Base-by-base conservation (phyloP, 2,113 vertebrate genomes). In the Melanerpes formicivorus region DNA sequence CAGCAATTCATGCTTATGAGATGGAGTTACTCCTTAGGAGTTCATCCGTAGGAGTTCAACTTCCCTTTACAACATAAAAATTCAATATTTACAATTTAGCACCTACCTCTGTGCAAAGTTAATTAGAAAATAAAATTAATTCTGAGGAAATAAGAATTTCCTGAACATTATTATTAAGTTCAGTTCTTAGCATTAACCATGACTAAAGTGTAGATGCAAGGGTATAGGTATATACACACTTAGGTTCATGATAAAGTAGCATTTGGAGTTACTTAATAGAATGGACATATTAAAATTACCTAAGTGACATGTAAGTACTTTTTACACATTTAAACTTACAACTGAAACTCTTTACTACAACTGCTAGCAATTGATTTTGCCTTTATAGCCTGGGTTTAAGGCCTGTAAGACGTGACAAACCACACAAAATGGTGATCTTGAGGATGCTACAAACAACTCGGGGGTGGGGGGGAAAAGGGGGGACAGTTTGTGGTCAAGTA, bases 271-370 rank as follows among this genome's bases (percentile, higher is more conserved):
- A 69, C 11, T 79, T 9, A 87, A 26, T 10, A 48, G 32, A 80
- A 58, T 76, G 46, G 7, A 37, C 25, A 72, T 6, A 5, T 30
- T 52, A 66, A 85, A 80, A 50, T 87, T 60, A 78, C 15, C 8
- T 3, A 50, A 11, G 18, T 64, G 37, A 64, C n/a, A 50, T 8
- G 8, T 62, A 70, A 70, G 42, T 63, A 59, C 11, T 34, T 50
- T 18, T 2, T 44, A 44, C 1, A 30, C 0, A 1, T 55, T 66
- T 78, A n/a, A 84, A 82, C 7, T 60, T 5, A 0, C n/a, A 72
- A 64, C 22, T 66, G 44, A 84, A 71, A 75, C 3, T 9, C 11
- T n/a, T 73, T 69, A 75, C 12, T 55, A 44, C 12, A 62, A 76
- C 8, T 60, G 10, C 29, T 76, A 80, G 34, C 15, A 66, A 42